phyloP scores from a whole-genome alignment of 2,797 vertebrate species.

The Loriculus beryllinus region DNA sequence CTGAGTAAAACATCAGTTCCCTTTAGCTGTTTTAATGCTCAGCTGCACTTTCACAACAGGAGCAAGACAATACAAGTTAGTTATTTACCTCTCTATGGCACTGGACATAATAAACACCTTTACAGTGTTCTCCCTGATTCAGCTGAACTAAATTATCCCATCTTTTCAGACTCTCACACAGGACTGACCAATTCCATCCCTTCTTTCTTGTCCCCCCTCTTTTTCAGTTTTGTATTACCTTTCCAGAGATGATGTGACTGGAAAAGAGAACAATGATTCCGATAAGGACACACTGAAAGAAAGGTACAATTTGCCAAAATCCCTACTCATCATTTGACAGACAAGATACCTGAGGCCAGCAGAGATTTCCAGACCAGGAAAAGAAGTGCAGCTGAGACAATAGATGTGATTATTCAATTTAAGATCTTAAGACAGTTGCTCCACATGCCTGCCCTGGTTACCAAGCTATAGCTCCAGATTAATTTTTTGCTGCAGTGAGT shows the following conservation, averaged over 20 bases:
- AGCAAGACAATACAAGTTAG: neutral
- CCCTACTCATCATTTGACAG: neutral
- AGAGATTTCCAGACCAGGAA: conserved; percentile 9
- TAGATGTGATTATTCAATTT: conserved; percentile 2
- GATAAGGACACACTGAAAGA: neutral
- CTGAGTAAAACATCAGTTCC: neutral
- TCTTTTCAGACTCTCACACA: neutral
- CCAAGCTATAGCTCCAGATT: neutral
- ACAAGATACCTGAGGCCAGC: neutral
- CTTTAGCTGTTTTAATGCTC: neutral
- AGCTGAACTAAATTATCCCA: neutral
- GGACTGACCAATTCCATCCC: neutral
- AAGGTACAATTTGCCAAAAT: neutral
- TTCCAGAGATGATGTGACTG: neutral
- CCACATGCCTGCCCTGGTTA: neutral
- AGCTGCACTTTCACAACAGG: neutral
- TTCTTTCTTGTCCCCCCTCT: neutral
- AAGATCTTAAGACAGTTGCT: neutral
- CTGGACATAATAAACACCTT: neutral
- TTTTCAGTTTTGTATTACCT: neutral
- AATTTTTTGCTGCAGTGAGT: conserved; percentile 30
- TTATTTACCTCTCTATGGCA: neutral
- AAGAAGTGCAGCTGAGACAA: neutral
- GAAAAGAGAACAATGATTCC: neutral
- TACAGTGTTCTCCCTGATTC: neutral